These are phyloP conservation scores for Drosophila siamana DNA, from an alignment of 2,888 invertebrate genomes.

Conservation along the genomic window DNA sequence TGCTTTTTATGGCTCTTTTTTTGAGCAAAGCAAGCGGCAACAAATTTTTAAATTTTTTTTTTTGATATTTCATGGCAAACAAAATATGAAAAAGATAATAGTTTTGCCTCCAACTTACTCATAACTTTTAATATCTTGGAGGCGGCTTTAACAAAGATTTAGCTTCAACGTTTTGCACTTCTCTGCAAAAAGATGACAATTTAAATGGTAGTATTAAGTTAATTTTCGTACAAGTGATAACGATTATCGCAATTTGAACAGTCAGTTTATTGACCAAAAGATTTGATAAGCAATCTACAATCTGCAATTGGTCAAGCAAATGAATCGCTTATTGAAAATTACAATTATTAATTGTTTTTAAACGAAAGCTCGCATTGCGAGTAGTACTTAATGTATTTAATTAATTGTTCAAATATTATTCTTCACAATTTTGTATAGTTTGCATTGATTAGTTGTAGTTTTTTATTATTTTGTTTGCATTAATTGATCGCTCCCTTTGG, in stretches of 20 bases:
- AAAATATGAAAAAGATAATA: constrained; percentile 16
- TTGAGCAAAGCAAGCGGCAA: constrained; percentile 20
- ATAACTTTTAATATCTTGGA: background rate
- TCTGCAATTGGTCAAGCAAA: constrained; percentile 15
- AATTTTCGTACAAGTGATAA: constrained; percentile 26
- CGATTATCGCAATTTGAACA: constrained; percentile 20
- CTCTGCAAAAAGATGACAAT: background rate
- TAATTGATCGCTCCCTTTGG: background rate
- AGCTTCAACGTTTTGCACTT: background rate
- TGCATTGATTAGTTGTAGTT: background rate
- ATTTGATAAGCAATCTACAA: constrained; percentile 38
- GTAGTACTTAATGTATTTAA: too few relatives aligned
- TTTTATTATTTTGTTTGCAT: background rate
- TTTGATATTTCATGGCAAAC: constrained; percentile 4
- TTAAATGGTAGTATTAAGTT: background rate
- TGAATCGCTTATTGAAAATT: background rate
- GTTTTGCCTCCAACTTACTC: constrained; percentile 5
- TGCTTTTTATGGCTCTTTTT: constrained; percentile 57
- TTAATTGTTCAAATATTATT: too few relatives aligned
- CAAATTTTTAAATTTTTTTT: constrained; percentile 35
- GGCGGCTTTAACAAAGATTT: background rate
- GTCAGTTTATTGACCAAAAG: constrained; percentile 9
- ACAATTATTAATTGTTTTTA: constrained; percentile 2
- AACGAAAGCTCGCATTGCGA: too few relatives aligned
- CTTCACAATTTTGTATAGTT: too few relatives aligned